Base-by-base conservation (phyloP, 1,140 invertebrate species). In the Neotoxoptera formosana region DNA sequence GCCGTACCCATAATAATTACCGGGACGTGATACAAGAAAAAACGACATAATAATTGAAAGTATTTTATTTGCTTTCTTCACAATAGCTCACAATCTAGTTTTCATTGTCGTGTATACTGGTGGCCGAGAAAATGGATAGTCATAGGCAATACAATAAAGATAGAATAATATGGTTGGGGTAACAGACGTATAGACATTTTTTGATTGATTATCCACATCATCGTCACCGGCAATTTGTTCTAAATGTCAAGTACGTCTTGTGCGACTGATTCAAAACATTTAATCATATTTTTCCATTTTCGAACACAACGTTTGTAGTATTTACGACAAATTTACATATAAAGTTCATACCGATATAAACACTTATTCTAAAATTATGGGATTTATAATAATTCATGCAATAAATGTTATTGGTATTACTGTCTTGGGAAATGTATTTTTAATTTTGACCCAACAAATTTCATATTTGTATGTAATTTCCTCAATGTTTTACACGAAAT, bases 41-140 rank as follows among this genome's bases (percentile, higher is more conserved):
- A 93, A 86, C 91, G 91, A 93, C 91, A 93, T 93, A 93, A 92
- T 92, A 92, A 93, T 93, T 84, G 91, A 92, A 92, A 93, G 91
- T 93, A 86, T 93, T 93, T 93, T 93, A 81, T 93, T 51, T 56
- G 81, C 91, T 92, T 93, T 93, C 91, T 93, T 83, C 23, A 93
- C 91, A 93, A 93, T 84, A 93, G 91, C 81, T 41, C 47, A 51
- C 91, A 93, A 93, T 93, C 91, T 93, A 93, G 91, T 86, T 93
- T 93, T 93, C 91, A 86, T 93, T 93, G 48, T 93, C 81, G 48
- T 84, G 48, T 84, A 53, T 53, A 30, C 48, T 36, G 48, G 76
- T 53, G 81, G 34, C 91, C 76, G 48, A 84, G 76, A 53, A 81
- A 93, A 84, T 25, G 67, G 34, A 93, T 86, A 83, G 30, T 83